phyloP scores from a whole-genome alignment of 2,888 invertebrate genomes.

The Omphaloscelis lunosa region DNA sequence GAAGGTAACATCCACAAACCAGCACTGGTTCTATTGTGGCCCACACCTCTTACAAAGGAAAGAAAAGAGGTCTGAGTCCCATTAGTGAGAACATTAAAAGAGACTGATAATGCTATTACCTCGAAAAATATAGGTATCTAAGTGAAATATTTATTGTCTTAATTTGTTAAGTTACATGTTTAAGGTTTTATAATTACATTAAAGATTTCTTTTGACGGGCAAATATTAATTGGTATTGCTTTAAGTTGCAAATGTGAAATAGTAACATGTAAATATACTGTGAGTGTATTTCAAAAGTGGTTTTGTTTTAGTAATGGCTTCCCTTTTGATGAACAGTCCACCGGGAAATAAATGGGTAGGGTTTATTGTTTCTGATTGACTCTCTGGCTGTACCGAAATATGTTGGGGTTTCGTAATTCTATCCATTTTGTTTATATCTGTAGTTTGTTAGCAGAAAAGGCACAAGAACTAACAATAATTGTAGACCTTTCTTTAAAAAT shows the following conservation, averaged over 20 bases:
- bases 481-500: neutral
- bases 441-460: neutral
- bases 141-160: too few relatives aligned
- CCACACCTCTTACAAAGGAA: neutral
- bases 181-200: neutral
- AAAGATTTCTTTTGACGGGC: neutral
- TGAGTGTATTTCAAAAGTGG: neutral
- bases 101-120: neutral
- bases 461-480: too few relatives aligned
- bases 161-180: neutral
- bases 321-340: slow-evolving; percentile 34
- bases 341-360: slow-evolving; percentile 29
- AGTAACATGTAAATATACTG: neutral
- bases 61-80: neutral
- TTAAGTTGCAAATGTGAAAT: neutral
- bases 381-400: neutral
- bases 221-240: neutral
- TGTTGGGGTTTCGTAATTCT: neutral
- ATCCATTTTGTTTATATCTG: neutral
- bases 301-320: neutral
- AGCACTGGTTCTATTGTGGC: neutral
- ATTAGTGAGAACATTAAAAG: neutral
- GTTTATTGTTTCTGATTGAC: slow-evolving; percentile 27
- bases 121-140: neutral
- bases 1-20: neutral